Evolutionary conservation across 2,113 vertebrate species (phyloP).

Genomic region (Mystacornis crossleyi): DNA sequence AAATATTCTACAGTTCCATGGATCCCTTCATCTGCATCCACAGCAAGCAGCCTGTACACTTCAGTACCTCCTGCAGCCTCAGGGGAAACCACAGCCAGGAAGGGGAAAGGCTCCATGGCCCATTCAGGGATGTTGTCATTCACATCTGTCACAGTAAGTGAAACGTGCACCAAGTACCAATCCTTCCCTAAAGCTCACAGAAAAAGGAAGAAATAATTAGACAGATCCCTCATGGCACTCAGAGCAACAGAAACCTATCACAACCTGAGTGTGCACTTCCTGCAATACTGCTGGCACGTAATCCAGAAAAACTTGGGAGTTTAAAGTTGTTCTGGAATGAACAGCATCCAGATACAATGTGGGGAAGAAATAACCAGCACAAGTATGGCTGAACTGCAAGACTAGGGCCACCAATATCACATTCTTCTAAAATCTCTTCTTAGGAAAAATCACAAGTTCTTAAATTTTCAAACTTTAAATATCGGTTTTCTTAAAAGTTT

Average conservation of each 20-base stretch:
- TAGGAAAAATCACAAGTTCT: not conserved
- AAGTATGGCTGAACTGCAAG: not conserved
- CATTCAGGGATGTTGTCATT: constrained; percentile 87
- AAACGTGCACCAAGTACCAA: constrained; percentile 82
- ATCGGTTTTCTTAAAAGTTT: not conserved
- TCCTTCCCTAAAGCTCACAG: constrained; percentile 74
- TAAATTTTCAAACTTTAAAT: not conserved
- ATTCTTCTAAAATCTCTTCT: not conserved
- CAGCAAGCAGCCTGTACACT: constrained; percentile 84
- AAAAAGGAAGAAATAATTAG: not conserved
- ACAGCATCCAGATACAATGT: not conserved
- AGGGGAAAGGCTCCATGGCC: constrained; percentile 85
- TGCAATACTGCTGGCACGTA: not conserved
- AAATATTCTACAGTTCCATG: constrained; percentile 87
- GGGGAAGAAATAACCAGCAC: not conserved
- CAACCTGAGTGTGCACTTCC: not conserved
- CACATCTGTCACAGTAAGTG: constrained; percentile 82
- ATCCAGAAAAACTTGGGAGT: not conserved
- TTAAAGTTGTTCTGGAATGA: not conserved
- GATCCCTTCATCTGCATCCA: constrained; percentile 84
- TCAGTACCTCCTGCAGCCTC: constrained; percentile 71
- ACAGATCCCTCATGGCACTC: not conserved
- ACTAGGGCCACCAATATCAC: rapidly evolving
- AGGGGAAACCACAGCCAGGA: constrained; percentile 81
- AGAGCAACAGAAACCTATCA: not conserved